Conservation (phyloP, 2,888 invertebrate species). For the Trypoxylon attenuatum region DNA sequence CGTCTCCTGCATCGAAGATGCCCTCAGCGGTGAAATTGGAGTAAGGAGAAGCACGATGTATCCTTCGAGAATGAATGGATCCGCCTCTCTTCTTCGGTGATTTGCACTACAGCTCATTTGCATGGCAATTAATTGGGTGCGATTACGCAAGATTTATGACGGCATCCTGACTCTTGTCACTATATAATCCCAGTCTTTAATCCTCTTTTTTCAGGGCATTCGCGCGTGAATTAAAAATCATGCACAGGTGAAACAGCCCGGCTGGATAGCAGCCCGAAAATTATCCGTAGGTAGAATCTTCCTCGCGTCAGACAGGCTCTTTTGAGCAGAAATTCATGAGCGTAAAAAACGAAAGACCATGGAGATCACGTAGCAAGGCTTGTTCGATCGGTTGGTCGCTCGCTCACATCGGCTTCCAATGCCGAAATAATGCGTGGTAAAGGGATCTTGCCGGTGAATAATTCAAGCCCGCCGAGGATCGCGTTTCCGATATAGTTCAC, state of each 20-base stretch:
- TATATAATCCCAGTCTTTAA: constrained; percentile 3
- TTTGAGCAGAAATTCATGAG: background rate
- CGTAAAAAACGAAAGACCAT: background rate
- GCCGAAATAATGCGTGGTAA: background rate
- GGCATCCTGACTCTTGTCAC: constrained; percentile 10
- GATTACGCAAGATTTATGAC: constrained; percentile 52
- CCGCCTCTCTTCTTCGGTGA: constrained; percentile 38
- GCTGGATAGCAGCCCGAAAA: no score
- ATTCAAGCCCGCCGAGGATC: background rate
- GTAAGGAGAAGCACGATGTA: background rate
- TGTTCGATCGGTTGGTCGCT: no score
- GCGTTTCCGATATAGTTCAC: background rate
- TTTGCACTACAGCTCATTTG: constrained; percentile 52
- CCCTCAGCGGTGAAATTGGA: no score
- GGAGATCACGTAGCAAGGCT: no score
- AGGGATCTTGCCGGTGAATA: constrained; percentile 3
- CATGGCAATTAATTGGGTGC: constrained; percentile 54
- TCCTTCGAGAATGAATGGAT: constrained; percentile 24
- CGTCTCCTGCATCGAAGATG: no score
- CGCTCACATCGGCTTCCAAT: no score
- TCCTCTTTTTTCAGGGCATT: background rate
- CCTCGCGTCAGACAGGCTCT: no score
- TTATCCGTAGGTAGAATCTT: no score
- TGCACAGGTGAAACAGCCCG: background rate
- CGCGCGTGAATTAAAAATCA: constrained; percentile 28